A percentile compares a stretch with the other conserved stretches of the same genome.
Evolutionary conservation across 53 echinoderm and acorn worm genomes (phyloP).

Genomic region (Luidia sarsii): DNA sequence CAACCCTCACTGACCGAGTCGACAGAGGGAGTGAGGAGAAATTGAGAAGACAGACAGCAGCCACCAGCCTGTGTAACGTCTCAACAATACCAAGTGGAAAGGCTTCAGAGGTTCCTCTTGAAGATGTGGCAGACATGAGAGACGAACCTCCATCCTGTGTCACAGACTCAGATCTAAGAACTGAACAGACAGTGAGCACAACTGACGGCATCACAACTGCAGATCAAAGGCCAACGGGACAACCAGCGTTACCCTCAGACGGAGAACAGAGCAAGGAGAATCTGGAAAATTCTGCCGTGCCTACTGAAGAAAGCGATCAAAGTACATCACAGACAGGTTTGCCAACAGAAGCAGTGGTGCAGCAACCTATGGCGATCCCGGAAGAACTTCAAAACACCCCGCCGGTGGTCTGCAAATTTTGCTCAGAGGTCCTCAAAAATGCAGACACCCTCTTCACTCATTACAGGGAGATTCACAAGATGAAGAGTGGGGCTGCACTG

Average conservation of each 20-base stretch:
- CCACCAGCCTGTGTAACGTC: not conserved
- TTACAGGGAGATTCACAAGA: conserved; percentile 43
- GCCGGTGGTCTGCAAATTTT: conserved; percentile 37
- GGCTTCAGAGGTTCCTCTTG: not conserved
- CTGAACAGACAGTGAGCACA: not conserved
- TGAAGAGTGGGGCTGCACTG: conserved; percentile 19
- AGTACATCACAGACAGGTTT: not conserved
- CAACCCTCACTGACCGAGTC: too few relatives aligned
- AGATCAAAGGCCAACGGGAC: not conserved
- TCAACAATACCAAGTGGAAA: not conserved
- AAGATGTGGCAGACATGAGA: not conserved
- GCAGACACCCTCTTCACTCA: conserved; percentile 12
- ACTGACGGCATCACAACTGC: not conserved
- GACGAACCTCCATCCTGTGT: not conserved
- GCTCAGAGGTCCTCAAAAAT: conserved; percentile 25
- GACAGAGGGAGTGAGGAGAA: too few relatives aligned
- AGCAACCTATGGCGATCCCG: not conserved
- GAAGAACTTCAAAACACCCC: not conserved
- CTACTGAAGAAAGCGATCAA: not conserved
- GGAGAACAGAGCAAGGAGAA: not conserved
- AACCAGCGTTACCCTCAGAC: not conserved
- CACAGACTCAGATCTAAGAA: not conserved
- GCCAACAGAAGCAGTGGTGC: not conserved
- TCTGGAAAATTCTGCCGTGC: not conserved
- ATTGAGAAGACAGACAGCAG: not conserved